Conservation (phyloP, 2,888 invertebrate genomes). For the Scaptodrosophila latifasciaeformis region DNA sequence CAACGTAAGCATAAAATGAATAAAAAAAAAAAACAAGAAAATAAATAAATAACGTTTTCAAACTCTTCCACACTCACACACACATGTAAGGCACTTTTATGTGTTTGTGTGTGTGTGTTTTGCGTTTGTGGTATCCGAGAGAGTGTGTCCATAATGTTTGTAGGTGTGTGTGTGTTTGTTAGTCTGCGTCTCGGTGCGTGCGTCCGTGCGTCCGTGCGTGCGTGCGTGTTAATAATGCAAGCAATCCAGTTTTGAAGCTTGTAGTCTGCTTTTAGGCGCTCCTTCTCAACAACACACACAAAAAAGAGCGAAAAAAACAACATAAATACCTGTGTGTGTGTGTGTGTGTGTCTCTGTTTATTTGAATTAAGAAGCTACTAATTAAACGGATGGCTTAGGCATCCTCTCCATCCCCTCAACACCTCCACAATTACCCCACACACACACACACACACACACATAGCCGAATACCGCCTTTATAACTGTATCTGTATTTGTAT, state of each 20-base stretch:
- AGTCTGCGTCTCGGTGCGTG: no score
- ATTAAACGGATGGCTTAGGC: constrained; percentile 32
- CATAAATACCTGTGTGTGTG: neutral
- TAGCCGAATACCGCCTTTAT: no score
- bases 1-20: neutral
- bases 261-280: constrained; percentile 44
- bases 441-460: no score
- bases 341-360: no score
- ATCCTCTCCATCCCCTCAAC: no score
- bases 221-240: constrained; percentile 22
- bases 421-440: no score
- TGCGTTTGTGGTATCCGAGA: constrained; percentile 1
- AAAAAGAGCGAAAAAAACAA: constrained; percentile 13
- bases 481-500: neutral
- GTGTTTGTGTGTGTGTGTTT: constrained; percentile 12
- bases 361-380: constrained; percentile 37
- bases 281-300: constrained; percentile 12
- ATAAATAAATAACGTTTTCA: constrained; percentile 16
- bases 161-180: neutral
- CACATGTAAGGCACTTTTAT: constrained; percentile 1
- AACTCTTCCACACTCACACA: neutral
- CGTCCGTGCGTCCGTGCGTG: no score
- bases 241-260: constrained; percentile 37
- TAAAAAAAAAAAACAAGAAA: constrained; percentile 20
- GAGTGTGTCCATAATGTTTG: constrained; percentile 6